These are phyloP conservation scores for Bimastos eiseni DNA, from an alignment of 2,888 invertebrate genomes.

Conservation along the genomic window DNA sequence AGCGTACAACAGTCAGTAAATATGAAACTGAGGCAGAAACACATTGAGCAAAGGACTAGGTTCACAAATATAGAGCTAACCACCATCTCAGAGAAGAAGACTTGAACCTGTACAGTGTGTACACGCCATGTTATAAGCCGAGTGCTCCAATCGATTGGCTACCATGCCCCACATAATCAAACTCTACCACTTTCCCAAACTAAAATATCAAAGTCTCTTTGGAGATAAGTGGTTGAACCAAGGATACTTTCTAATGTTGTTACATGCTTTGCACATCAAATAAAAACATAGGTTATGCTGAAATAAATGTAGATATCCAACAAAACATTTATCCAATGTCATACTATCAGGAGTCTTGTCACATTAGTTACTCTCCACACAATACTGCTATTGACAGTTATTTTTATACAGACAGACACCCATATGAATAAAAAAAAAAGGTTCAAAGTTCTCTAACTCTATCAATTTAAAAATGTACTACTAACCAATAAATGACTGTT, in stretches of 20 bases:
- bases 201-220: neutral
- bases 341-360: neutral
- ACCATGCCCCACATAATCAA: neutral
- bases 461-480: neutral
- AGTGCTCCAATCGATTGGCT: no score
- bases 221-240: neutral
- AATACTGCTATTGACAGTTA: no score
- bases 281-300: neutral
- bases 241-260: neutral
- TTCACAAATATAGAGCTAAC: no score
- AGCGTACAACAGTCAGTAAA: no score
- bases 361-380: neutral
- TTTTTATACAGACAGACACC: neutral
- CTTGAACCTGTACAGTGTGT: no score
- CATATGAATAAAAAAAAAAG: no score
- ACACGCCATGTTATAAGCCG: no score
- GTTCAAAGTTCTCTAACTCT: neutral
- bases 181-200: neutral
- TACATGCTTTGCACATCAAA: neutral
- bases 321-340: neutral
- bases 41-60: no score
- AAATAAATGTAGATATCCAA: neutral
- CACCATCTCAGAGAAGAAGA: no score
- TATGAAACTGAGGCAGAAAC: no score
- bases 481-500: slow-evolving; percentile 23